Conservation (phyloP, 2,888 invertebrate species). For the Periphyllus acericola region DNA sequence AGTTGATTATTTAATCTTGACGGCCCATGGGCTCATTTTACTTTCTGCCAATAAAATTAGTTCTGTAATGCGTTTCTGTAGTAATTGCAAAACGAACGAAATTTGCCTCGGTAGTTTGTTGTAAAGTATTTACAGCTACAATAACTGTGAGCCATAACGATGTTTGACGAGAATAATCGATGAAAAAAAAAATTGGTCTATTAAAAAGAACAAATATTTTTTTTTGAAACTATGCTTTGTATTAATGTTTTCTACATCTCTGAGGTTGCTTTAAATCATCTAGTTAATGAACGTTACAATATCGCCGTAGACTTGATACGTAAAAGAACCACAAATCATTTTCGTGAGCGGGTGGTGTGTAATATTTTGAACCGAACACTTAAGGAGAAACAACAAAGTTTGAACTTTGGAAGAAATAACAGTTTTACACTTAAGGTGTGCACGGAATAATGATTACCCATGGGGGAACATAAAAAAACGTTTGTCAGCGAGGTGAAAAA, state of each 20-base stretch:
- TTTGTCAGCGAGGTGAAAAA: neutral
- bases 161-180: neutral
- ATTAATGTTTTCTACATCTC: neutral
- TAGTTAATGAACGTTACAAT: too few relatives aligned
- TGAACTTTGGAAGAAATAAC: neutral
- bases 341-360: neutral
- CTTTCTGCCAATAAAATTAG: neutral
- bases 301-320: too few relatives aligned
- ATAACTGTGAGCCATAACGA: neutral
- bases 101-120: neutral
- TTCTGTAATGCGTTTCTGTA: neutral
- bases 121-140: neutral
- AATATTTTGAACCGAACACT: neutral
- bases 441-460: neutral
- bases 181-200: neutral
- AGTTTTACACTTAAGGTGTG: neutral
- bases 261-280: neutral
- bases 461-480: neutral
- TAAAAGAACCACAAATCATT: neutral
- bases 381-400: neutral
- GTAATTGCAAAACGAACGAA: neutral
- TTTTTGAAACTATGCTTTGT: neutral
- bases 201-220: neutral
- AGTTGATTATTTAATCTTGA: slow-evolving; percentile 64
- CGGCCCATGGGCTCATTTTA: neutral